Evolutionary conservation across 2,888 invertebrate species (phyloP).

Genomic region (Conus canariensis): DNA sequence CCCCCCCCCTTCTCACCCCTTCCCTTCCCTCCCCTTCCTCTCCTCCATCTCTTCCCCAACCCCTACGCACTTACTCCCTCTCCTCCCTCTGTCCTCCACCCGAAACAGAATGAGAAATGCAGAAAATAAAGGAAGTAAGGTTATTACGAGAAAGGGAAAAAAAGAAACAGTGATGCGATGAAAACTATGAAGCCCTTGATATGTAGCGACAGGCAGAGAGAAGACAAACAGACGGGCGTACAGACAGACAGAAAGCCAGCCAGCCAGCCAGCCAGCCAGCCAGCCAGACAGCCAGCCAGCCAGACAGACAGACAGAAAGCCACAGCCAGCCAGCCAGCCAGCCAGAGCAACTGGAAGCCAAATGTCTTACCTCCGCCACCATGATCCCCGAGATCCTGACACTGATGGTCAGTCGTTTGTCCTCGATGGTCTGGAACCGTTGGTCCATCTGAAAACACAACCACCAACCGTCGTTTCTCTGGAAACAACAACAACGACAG

Average conservation of each 20-base stretch:
- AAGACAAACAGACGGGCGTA: neutral
- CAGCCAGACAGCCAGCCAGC: neutral
- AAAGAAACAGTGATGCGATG: no score
- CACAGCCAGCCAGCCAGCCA: neutral
- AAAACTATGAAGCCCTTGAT: no score
- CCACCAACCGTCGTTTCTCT: no score
- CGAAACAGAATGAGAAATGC: no score
- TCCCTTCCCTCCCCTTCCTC: neutral
- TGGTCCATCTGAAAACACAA: constrained; percentile 57
- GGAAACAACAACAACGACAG: constrained; percentile 18
- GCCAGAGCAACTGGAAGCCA: neutral
- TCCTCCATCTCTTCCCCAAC: neutral
- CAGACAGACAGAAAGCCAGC: neutral
- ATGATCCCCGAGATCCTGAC: constrained; percentile 62
- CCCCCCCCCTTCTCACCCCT: neutral
- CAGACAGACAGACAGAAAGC: neutral
- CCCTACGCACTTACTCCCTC: no score
- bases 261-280: neutral
- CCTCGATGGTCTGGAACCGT: constrained; percentile 60
- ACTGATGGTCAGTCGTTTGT: constrained; percentile 56
- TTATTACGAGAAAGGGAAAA: no score
- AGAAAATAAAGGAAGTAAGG: no score
- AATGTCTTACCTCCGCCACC: constrained; percentile 58
- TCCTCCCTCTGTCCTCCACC: no score
- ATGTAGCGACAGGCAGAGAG: no score